Conservation (phyloP, 2,113 vertebrate genomes). For the Pachypanchax playfairii region DNA sequence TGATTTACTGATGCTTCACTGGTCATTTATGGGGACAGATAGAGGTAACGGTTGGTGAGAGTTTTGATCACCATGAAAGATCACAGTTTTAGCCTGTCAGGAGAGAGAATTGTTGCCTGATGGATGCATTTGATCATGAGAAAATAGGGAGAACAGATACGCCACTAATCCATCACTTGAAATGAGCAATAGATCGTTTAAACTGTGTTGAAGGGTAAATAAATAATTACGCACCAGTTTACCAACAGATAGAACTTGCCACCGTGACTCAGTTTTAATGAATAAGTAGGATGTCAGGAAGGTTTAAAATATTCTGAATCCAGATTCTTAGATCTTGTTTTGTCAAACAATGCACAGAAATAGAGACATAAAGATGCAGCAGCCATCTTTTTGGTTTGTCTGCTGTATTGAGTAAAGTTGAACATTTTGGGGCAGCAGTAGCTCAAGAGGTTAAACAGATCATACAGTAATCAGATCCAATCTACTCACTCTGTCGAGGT, state of each 20-base stretch:
- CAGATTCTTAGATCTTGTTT: not conserved
- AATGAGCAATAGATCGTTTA: conserved; percentile 68
- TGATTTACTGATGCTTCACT: conserved; percentile 50
- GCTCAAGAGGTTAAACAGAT: no score
- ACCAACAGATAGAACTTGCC: conserved; percentile 41
- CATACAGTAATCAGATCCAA: no score
- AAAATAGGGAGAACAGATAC: conserved; percentile 53
- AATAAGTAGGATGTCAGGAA: conserved; percentile 16
- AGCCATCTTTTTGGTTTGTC: no score
- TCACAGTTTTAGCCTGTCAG: conserved; percentile 54
- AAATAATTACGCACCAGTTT: conserved; percentile 63
- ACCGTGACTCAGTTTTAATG: conserved; percentile 31
- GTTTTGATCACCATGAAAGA: conserved; percentile 57
- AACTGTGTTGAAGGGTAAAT: conserved; percentile 44
- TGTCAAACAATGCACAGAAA: not conserved
- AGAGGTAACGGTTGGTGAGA: conserved; percentile 42
- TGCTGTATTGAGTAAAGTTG: no score
- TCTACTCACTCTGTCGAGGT: no score
- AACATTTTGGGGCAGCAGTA: no score
- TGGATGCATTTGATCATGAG: conserved; percentile 52
- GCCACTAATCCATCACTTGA: conserved; percentile 58
- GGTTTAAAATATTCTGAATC: not conserved
- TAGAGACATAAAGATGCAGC: not conserved
- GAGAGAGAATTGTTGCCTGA: conserved; percentile 43
- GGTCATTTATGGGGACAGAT: conserved; percentile 46